These are phyloP conservation scores for Indri indri DNA, from an alignment of 2,113 vertebrate species.

Conservation along the genomic window DNA sequence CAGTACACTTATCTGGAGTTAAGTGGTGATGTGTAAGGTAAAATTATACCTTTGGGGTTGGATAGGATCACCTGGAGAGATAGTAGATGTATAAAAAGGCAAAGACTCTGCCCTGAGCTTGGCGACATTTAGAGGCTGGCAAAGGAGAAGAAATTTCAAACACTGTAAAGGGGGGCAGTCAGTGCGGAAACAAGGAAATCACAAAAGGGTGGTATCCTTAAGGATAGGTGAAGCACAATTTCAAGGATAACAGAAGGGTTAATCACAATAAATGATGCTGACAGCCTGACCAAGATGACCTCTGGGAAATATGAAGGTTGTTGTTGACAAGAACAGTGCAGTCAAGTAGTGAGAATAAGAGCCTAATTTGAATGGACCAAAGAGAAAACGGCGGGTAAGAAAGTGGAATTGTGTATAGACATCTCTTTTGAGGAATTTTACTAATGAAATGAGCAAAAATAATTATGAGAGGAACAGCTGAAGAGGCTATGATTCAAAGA, in stretches of 20 bases:
- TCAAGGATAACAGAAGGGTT: background rate
- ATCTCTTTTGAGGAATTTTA: background rate
- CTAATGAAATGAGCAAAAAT: background rate
- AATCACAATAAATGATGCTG: background rate
- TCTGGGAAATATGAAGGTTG: background rate
- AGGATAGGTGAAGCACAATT: background rate
- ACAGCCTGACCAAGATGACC: background rate
- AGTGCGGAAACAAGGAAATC: background rate
- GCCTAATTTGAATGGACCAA: background rate
- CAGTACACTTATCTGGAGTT: background rate
- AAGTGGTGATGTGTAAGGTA: background rate
- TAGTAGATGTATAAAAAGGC: background rate
- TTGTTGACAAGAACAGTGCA: background rate
- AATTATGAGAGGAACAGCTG: background rate
- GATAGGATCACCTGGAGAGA: background rate
- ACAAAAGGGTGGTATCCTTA: background rate
- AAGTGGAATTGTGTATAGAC: background rate
- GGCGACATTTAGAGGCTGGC: background rate
- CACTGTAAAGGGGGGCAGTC: background rate
- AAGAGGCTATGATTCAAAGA: background rate
- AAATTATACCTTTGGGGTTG: background rate
- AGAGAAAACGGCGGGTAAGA: background rate
- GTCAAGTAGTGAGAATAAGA: background rate
- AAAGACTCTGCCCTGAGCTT: background rate
- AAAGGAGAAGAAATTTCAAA: background rate